A percentile compares a stretch with the other conserved stretches of the same genome.
Conservation (phyloP, 1,140 invertebrate genomes). For the Holcopasites calliopsidis region DNA sequence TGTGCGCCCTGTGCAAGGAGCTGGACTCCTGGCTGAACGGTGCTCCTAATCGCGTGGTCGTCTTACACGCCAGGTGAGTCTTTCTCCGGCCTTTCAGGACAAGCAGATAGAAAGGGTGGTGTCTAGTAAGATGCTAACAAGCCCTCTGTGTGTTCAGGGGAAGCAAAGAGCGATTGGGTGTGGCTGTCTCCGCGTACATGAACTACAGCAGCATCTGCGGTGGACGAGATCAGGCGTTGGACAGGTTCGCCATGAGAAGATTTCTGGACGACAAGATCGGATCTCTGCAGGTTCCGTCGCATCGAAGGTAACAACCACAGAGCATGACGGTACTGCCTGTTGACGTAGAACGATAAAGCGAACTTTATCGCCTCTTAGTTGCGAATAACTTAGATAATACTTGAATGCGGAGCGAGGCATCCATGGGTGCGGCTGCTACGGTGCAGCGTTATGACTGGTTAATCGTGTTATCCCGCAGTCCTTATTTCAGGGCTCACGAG, state of each 20-base stretch:
- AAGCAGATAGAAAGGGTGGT: neutral
- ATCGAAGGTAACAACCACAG: slow-evolving; percentile 85
- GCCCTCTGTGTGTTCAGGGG: slow-evolving; percentile 79
- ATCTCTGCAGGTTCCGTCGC: slow-evolving; percentile 90
- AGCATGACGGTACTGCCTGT: slow-evolving; percentile 31
- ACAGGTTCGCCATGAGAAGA: slow-evolving; percentile 94
- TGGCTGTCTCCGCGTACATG: slow-evolving; percentile 95
- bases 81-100: too few species aligned
- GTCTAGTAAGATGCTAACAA: neutral
- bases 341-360: slow-evolving; percentile 41
- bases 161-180: slow-evolving; percentile 88
- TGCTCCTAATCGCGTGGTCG: slow-evolving; percentile 89
- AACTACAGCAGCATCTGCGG: slow-evolving; percentile 96
- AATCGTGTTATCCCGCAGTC: neutral
- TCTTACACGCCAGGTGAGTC: slow-evolving; percentile 91
- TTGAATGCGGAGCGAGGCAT: neutral
- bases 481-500: slow-evolving; percentile 6
- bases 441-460: neutral
- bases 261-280: slow-evolving; percentile 94
- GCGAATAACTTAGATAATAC: slow-evolving; percentile 30
- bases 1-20: slow-evolving; percentile 95
- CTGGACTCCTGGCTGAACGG: slow-evolving; percentile 94
- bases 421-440: neutral
- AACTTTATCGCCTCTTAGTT: slow-evolving; percentile 18
- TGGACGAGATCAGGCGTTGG: slow-evolving; percentile 92